Conservation (phyloP, 2,113 vertebrate genomes). For the Bubo blakistoni region DNA sequence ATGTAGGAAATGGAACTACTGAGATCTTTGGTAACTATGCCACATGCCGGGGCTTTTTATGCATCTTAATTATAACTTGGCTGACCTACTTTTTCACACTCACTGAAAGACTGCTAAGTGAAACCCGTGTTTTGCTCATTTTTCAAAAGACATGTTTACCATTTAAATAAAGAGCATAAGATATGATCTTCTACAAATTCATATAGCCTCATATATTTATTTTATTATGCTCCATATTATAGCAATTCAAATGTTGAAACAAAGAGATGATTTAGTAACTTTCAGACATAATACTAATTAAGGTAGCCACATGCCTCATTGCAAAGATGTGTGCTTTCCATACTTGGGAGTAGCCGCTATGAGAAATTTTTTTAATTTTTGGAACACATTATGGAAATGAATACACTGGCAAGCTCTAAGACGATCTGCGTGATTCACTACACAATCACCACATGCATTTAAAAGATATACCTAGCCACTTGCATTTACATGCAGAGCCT, state of each 20-base stretch:
- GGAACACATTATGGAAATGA: background rate
- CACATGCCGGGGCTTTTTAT: background rate
- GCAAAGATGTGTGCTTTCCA: background rate
- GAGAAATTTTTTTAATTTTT: background rate
- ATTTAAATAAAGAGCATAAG: background rate
- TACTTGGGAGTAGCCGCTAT: background rate
- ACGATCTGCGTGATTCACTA: background rate
- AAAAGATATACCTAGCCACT: background rate
- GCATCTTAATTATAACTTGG: constrained; percentile 33
- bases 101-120: background rate
- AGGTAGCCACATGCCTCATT: background rate
- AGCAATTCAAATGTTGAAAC: background rate
- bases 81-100: background rate
- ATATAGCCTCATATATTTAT: background rate
- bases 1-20: constrained; percentile 32
- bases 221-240: background rate
- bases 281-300: background rate
- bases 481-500: background rate
- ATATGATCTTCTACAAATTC: background rate
- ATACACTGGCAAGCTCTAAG: background rate
- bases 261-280: background rate
- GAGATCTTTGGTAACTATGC: background rate
- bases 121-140: background rate
- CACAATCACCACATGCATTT: background rate
- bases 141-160: background rate